These are phyloP conservation scores for Rambutsinella grinnellia DNA, from an alignment of 2,888 invertebrate species.

Conservation along the genomic window DNA sequence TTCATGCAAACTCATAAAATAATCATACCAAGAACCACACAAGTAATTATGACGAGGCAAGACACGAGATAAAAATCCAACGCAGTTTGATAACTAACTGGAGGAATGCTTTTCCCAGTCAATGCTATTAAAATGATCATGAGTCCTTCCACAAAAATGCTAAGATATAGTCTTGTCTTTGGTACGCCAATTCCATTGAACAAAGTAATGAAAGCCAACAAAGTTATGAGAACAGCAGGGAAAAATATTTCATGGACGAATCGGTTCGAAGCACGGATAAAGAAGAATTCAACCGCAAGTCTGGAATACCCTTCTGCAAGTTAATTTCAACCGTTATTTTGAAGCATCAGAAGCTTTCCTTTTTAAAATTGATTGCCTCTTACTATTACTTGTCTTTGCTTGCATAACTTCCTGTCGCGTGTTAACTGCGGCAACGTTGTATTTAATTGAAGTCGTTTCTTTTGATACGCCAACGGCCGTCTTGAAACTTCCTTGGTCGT, in stretches of 20 bases:
- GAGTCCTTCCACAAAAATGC: conserved; percentile 31
- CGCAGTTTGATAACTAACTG: conserved; percentile 55
- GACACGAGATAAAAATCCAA: conserved; percentile 45
- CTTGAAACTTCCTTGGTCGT: conserved; percentile 14
- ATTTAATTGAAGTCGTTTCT: conserved; percentile 22
- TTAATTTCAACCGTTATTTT: no score
- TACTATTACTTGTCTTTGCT: no score
- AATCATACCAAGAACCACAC: conserved; percentile 23
- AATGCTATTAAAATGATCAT: conserved; percentile 43
- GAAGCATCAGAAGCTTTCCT: no score
- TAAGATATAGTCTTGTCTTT: conserved; percentile 20
- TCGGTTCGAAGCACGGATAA: conserved; percentile 34
- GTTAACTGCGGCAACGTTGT: conserved; percentile 18
- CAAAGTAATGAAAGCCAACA: conserved; percentile 39
- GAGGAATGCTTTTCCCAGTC: conserved; percentile 31
- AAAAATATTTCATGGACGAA: conserved; percentile 46
- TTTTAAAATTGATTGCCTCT: no score
- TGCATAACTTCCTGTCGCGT: not conserved
- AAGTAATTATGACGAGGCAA: conserved; percentile 15
- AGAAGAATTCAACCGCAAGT: conserved; percentile 43
- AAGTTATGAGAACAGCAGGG: conserved; percentile 36
- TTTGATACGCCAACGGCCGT: conserved; percentile 29
- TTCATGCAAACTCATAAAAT: not conserved
- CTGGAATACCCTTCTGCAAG: conserved; percentile 27
- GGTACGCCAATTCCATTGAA: conserved; percentile 19